Conservation (phyloP, 53 echinoderm and acorn worm genomes). For the Holothuria scabra region DNA sequence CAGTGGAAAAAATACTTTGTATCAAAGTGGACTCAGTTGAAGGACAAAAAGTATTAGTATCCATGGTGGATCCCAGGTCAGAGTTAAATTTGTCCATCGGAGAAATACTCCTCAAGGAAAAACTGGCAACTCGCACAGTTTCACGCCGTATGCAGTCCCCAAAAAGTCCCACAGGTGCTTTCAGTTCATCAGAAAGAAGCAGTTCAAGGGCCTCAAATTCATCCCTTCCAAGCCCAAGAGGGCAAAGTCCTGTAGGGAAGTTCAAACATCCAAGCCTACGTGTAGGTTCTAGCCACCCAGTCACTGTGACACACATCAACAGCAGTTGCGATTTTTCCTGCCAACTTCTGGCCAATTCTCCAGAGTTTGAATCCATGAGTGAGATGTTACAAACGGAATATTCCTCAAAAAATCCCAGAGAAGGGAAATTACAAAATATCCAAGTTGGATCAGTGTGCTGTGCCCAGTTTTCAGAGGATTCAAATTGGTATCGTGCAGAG, state of each 20-base stretch:
- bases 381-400: constrained; percentile 64
- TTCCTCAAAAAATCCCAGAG: constrained; percentile 42
- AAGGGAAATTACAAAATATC: constrained; percentile 26
- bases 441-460: constrained; percentile 75
- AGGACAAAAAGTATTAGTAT: constrained; percentile 66
- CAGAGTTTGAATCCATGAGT: constrained; percentile 80
- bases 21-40: constrained; percentile 71
- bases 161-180: neutral
- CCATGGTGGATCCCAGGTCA: constrained; percentile 82
- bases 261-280: constrained; percentile 1
- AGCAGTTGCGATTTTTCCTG: constrained; percentile 70
- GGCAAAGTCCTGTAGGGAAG: neutral
- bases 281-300: neutral
- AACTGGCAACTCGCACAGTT: constrained; percentile 64
- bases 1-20: constrained; percentile 75
- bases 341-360: constrained; percentile 77
- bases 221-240: constrained; percentile 36
- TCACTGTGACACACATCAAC: constrained; percentile 28
- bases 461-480: constrained; percentile 86
- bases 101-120: constrained; percentile 81
- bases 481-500: constrained; percentile 84
- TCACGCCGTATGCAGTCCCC: neutral
- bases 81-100: constrained; percentile 79
- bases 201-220: constrained; percentile 36
- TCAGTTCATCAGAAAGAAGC: neutral